phyloP scores from a whole-genome alignment of 2,113 vertebrate genomes.

The Sclerurus mexicanus region DNA sequence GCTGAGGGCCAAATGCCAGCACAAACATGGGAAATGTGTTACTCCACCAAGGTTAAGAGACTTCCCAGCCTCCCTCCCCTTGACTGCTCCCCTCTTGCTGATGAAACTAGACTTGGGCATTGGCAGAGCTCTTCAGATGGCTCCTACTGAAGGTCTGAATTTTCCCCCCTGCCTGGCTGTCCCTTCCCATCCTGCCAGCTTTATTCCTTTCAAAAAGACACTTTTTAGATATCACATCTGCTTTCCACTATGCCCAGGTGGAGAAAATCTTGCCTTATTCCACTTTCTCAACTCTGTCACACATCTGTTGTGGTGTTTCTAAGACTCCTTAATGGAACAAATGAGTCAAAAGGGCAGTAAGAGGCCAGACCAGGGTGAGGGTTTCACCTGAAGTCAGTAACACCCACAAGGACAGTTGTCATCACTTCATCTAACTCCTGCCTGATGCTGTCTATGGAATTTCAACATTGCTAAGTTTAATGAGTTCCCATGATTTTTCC shows the following conservation, averaged over 20 bases:
- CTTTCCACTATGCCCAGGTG: background rate
- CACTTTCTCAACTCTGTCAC: background rate
- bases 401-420: background rate
- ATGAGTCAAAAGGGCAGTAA: background rate
- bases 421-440: background rate
- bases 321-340: background rate
- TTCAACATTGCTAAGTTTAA: background rate
- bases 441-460: background rate
- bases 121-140: background rate
- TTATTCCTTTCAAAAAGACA: background rate
- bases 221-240: background rate
- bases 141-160: background rate
- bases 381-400: background rate
- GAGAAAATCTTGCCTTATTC: background rate
- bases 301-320: background rate
- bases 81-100: background rate
- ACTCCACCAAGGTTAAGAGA: background rate
- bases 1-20: background rate
- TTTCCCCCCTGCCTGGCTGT: background rate
- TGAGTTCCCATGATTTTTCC: background rate
- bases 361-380: background rate
- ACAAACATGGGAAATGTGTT: conserved; percentile 17
- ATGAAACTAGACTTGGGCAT: background rate
- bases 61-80: background rate
- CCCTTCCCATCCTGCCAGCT: background rate